Conservation (phyloP, 2,888 invertebrate genomes). For the Tenthredo notha region DNA sequence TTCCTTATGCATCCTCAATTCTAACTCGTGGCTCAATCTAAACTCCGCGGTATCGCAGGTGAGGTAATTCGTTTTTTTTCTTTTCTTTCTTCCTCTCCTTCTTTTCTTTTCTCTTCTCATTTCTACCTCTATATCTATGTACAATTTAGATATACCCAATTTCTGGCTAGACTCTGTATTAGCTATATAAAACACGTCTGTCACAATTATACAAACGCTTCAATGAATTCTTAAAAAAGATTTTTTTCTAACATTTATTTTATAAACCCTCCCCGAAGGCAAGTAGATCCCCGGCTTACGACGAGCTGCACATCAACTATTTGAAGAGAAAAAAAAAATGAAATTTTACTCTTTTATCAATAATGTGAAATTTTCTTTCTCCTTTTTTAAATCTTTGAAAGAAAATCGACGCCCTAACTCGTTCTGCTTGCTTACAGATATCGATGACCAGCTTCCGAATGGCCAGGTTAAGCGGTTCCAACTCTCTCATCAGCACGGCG, state of each 20-base stretch:
- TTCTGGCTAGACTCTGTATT: no score
- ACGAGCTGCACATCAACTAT: not conserved
- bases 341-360: not conserved
- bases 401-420: not conserved
- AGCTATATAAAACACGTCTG: no score
- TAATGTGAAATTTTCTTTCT: not conserved
- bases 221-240: no score
- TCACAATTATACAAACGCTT: no score
- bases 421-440: not conserved
- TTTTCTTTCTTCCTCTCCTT: not conserved
- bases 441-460: not conserved
- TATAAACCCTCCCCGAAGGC: no score
- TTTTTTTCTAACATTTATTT: no score
- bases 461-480: not conserved
- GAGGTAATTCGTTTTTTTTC: not conserved
- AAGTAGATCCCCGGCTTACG: no score
- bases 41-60: slow-evolving; percentile 1
- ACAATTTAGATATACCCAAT: no score
- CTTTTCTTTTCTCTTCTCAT: not conserved
- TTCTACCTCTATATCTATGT: no score
- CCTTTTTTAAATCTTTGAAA: not conserved
- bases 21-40: slow-evolving; percentile 7
- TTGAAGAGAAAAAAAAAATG: not conserved
- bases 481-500: slow-evolving; percentile 3
- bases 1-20: not conserved